A percentile compares a stretch with the other conserved stretches of the same genome.
Conservation (phyloP, 2,797 vertebrate species). For the Myripristis jacobus region DNA sequence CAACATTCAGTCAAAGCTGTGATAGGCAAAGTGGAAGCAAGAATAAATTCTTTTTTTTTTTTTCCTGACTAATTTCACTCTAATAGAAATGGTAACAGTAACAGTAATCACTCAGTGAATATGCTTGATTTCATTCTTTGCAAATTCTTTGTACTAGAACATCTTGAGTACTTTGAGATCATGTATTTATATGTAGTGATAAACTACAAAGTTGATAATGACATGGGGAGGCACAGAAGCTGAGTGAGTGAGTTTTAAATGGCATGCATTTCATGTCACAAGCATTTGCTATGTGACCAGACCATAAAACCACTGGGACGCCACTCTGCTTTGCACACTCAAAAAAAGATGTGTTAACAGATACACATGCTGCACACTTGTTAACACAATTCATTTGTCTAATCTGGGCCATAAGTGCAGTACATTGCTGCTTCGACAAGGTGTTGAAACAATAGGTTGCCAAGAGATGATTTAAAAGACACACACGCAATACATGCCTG, state of each 20-base stretch:
- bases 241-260: background rate
- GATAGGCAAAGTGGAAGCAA: background rate
- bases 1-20: background rate
- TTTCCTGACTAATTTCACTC: too few relatives aligned
- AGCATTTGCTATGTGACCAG: conserved; percentile 2
- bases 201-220: background rate
- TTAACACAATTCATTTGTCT: conserved; percentile 36
- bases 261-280: conserved; percentile 1
- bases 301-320: conserved; percentile 13
- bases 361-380: conserved; percentile 6
- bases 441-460: conserved; percentile 22
- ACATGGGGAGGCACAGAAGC: background rate
- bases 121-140: too few relatives aligned
- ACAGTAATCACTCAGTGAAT: too few relatives aligned
- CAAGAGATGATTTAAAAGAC: background rate
- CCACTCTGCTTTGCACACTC: conserved; percentile 8
- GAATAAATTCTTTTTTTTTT: background rate
- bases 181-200: too few relatives aligned
- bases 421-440: conserved; percentile 32
- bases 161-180: background rate
- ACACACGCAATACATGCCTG: background rate
- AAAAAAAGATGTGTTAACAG: conserved; percentile 45
- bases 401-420: conserved; percentile 14
- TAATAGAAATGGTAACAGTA: background rate
- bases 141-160: background rate